Evolutionary conservation across 2,888 invertebrate genomes (phyloP), one percentile per base, ranked within the genome.

Genomic region (Nymphalis c-album): DNA sequence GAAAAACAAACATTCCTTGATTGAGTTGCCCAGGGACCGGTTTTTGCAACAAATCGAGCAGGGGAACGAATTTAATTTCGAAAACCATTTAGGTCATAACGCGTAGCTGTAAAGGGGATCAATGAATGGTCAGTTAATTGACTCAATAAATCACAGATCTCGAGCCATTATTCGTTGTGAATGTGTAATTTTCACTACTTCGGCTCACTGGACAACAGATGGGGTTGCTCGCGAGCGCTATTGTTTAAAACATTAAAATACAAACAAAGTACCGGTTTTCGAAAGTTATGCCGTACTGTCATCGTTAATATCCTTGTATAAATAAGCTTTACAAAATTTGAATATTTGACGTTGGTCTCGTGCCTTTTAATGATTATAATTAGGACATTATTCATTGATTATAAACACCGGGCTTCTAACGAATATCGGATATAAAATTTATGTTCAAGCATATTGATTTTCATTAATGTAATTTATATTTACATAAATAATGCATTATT

Each of bases 51-150:
- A 68, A 80, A 79, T 78, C 76, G 77, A 80, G 75, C 74, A 78
- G 85, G 86, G 85, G 82, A 68, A 65, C 67, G 81, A 80, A 80
- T 83, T 84, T 85, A 85, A 87, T 87, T 87, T 78, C 82, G 80
- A 84, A 88, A 86, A 80, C 83, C 85, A 87, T 70, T 87, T 85
- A 76, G 73, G 69, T 74, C 72, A 73, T 71, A 74, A 73, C 72
- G 65, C 67, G 60, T 63, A 67, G 61, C 60, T 64, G 70, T 48
- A 67, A 65, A 69, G 70, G 75, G 77, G 75, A 71, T 71, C 69
- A 74, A 61, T 75, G 88, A 90, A 91, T 90, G 90, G 90, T 90
- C 91, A 89, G 84, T 87, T 90, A 91, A 91, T 91, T 91, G 89
- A 82, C 76, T 77, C 77, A 58, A 90, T 90, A 91, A 90, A 91